A percentile compares a stretch with the other conserved stretches of the same genome.
Evolutionary conservation across 2,113 vertebrate species (phyloP).

Genomic region (Empidonax alnorum): DNA sequence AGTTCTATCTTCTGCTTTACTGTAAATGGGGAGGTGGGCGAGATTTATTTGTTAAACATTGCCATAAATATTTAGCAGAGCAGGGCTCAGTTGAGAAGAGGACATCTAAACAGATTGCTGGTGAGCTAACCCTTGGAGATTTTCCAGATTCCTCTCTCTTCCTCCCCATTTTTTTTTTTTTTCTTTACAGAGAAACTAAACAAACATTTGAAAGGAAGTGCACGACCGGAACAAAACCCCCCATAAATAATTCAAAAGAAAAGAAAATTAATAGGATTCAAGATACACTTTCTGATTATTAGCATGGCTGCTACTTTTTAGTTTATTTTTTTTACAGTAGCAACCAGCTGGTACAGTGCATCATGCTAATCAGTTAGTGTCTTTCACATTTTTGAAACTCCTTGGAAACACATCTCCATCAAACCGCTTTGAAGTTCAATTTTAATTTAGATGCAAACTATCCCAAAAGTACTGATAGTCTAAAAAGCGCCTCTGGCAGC

Average conservation of each 20-base stretch:
- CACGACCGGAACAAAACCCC: not conserved
- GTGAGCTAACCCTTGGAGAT: constrained; percentile 6
- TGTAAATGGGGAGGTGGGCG: constrained; percentile 6
- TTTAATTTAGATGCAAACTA: constrained; percentile 76
- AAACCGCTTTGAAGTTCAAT: constrained; percentile 70
- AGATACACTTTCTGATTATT: constrained; percentile 42
- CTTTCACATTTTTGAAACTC: constrained; percentile 39
- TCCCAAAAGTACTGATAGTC: constrained; percentile 44
- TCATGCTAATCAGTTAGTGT: constrained; percentile 50
- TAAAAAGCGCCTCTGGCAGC: constrained; percentile 46
- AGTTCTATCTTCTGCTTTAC: not conserved
- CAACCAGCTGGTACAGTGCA: constrained; percentile 36
- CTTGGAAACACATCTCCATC: constrained; percentile 61
- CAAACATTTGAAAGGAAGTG: constrained; percentile 52
- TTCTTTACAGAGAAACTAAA: constrained; percentile 41
- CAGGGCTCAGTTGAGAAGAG: not conserved
- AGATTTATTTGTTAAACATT: constrained; percentile 33
- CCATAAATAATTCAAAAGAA: constrained; percentile 69
- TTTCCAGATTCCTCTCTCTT: constrained; percentile 31
- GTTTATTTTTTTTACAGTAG: constrained; percentile 8
- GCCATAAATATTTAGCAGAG: constrained; percentile 33
- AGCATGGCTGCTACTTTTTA: not conserved
- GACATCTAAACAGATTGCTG: not conserved
- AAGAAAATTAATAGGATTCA: constrained; percentile 34
- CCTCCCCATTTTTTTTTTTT: not conserved